Evolutionary conservation across 2,797 vertebrate species (phyloP).

Genomic region (Acrossocheilus wenchowensis): DNA sequence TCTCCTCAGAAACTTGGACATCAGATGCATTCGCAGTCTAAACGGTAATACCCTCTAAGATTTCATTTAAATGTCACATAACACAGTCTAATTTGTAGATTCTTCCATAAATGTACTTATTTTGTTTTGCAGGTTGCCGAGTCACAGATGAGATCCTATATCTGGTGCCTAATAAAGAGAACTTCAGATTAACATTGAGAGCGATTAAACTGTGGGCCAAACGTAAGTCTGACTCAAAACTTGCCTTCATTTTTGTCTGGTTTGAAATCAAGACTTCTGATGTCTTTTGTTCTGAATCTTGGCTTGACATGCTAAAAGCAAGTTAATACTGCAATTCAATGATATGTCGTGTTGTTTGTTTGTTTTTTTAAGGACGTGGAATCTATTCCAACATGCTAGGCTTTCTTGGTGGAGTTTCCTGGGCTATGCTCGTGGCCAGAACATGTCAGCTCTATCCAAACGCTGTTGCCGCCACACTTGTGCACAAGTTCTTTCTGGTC

Average conservation of each 20-base stretch:
- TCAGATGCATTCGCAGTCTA: conserved; percentile 95
- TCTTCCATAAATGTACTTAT: not conserved
- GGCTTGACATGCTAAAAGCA: not conserved
- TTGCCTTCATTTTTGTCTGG: not conserved
- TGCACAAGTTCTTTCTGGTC: conserved; percentile 99
- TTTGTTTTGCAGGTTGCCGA: conserved; percentile 86
- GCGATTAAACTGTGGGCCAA: conserved; percentile 99
- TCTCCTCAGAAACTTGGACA: conserved; percentile 90
- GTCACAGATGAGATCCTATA: conserved; percentile 98
- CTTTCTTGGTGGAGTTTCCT: conserved; percentile 97
- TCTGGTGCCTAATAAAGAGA: conserved; percentile 96
- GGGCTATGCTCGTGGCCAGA: conserved; percentile 99
- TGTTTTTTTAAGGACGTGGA: conserved; percentile 87
- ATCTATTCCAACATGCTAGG: conserved; percentile 99
- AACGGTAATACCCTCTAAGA: conserved; percentile 82
- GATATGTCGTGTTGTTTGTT: not conserved
- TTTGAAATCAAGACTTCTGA: not conserved
- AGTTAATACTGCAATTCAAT: not conserved
- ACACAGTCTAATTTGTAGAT: not conserved
- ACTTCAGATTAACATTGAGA: conserved; percentile 92
- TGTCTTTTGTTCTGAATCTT: not conserved
- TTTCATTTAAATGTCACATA: not conserved
- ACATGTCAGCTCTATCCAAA: conserved; percentile 99
- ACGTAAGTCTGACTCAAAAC: conserved; percentile 80
- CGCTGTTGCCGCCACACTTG: conserved; percentile 97